Evolutionary conservation across 2,888 invertebrate genomes (phyloP), one percentile per base, ranked within the genome.

Genomic region (Dynastes grantii): DNA sequence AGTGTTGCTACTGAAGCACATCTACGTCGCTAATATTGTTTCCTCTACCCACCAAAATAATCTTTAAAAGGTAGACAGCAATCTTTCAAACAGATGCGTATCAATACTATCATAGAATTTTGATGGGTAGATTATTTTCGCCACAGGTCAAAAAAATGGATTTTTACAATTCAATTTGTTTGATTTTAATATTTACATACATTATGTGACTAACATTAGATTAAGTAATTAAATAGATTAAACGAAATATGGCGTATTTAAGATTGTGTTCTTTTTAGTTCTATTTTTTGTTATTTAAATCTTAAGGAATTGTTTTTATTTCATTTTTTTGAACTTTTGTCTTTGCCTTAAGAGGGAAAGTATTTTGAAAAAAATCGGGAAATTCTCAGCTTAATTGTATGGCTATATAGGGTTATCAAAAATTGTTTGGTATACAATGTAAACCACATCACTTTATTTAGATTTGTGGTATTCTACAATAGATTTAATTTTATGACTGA

Each of bases 1-100:
- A 88, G 87, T 89, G 87, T 89, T 88, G 88, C 86, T 85, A 88
- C 88, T 88, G 87, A 87, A 88, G 88, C 88, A 88, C 86, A 87
- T 88, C 87, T 87, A 86, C 88, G 88, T 88, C 87, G 87, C 87
- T 87, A 87, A 86, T 85, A 84, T 79, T 83, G 79, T 78, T 55
- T 77, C 80, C 82, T 85, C 81, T 85, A 85, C 84, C 85, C 85
- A 86, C 86, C 85, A 84, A 81, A 81, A 70, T 78, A 32, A 13
- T 37, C 16, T 13, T 8, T 58, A 58, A 61, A 64, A 11, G 45
- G 45, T 45, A 45, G 45, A 45, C 11, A 45, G 45, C 45, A 45
- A 11, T 45, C 8, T 63, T 63, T 32, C 13, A 29, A 32, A 13
- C 32, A 63, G 11, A 5, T 37, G 5, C 32, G 5, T 37, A 5